Evolutionary conservation across 37 sponge, comb jelly and placozoan species (phyloP), one percentile per base, ranked within the genome.

Genomic region (Axinella damicornis): DNA sequence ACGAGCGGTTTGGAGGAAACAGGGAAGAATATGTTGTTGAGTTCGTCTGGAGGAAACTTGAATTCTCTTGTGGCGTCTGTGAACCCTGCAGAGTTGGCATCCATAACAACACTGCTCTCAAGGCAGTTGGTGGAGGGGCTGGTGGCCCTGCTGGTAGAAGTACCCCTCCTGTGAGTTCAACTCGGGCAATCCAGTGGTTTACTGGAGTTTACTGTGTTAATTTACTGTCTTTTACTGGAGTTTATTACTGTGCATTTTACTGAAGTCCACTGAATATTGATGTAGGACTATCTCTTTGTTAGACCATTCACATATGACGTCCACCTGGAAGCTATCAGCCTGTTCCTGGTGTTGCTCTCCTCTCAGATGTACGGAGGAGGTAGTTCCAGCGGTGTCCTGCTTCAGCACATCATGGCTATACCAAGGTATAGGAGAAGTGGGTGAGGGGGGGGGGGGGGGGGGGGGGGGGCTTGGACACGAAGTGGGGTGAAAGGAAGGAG

Each of bases 291-390:
- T 9, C 46, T 46, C 63, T 19, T 22, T 39, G 30, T 2, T 77
- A 92, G 94, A 11, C 82, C 92, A 27, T 84, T 80, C 38, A 94
- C 94, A 28, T 94, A 94, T 34, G 88, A 86, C 41, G 82, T 94
- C 56, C 92, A 94, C 35, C 46, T 84, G 55, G 88, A 91, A 40
- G 92, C 87, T 35, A 56, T 83, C 52, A 66, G 57, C 35, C 83
- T 73, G 1, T 65, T 94, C 38, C 70, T 94, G 2, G 85, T 87
- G 5, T 71, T 94, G 46, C 83, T 94, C 57, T 94, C 94, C 31
- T 67, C 84, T 4, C 92, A 94, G 70, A 79, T 94, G 73, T 91
- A 75, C 46, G 69, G 46, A 9, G 46, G 46, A 46, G 46, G 46
- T 4, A 46, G 46, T 21, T 73, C 81, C 53, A 67, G 75, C 24